Conservation (phyloP, 2,797 vertebrate genomes). For the Heteromormyrus szaboi region DNA sequence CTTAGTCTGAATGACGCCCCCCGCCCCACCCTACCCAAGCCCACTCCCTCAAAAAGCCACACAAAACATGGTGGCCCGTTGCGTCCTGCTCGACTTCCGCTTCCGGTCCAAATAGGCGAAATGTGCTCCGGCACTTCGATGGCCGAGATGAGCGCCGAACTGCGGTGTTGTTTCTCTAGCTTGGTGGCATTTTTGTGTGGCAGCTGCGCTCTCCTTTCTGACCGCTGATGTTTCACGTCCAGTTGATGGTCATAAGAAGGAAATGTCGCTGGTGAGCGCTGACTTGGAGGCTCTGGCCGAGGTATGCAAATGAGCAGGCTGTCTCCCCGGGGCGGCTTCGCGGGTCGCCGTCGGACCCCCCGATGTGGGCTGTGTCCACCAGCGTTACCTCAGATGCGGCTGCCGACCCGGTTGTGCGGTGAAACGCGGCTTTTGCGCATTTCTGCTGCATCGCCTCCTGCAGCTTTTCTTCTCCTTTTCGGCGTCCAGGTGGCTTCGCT, state of each 20-base stretch:
- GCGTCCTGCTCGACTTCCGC: background rate
- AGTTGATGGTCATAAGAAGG: background rate
- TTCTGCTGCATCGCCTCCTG: background rate
- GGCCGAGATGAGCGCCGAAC: background rate
- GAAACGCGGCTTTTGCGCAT: background rate
- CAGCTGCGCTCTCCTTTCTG: background rate
- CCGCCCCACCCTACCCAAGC: background rate
- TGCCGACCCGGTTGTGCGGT: background rate
- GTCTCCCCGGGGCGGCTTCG: background rate
- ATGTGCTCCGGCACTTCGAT: background rate
- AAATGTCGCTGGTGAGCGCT: background rate
- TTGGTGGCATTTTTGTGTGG: background rate
- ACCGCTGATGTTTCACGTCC: background rate
- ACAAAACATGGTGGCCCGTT: background rate
- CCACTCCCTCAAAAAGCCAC: background rate
- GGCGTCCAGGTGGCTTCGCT: background rate
- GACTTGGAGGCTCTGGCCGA: slow-evolving; percentile 39
- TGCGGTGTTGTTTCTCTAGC: background rate
- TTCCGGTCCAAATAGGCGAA: background rate
- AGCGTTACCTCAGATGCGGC: background rate
- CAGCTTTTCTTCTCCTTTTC: background rate
- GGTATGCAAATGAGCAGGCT: slow-evolving; percentile 28
- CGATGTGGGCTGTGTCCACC: background rate
- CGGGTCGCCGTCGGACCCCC: background rate
- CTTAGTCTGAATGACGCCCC: background rate